These are phyloP conservation scores for Pissodes strobi DNA, from an alignment of 1,140 invertebrate genomes.

Conservation along the genomic window DNA sequence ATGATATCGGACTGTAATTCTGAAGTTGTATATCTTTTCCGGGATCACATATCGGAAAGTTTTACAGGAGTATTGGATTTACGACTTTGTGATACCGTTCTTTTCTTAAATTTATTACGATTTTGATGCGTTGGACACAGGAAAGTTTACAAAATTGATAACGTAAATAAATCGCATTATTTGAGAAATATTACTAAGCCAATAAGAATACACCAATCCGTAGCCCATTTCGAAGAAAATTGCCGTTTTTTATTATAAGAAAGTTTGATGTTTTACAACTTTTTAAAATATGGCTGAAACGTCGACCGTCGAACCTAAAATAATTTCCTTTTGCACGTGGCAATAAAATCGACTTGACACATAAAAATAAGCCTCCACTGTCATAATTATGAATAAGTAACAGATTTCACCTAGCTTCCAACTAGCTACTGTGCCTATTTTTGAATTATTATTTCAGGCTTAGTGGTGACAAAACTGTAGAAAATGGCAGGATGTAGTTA, in stretches of 20 bases:
- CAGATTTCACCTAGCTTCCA: not conserved
- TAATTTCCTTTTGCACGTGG: too few relatives aligned
- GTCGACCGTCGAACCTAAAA: too few relatives aligned
- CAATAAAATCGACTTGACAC: too few relatives aligned
- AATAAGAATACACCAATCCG: not conserved
- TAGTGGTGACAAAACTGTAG: too few relatives aligned
- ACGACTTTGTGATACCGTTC: slow-evolving; percentile 18
- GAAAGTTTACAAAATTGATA: not conserved
- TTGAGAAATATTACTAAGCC: not conserved
- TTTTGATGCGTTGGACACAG: not conserved
- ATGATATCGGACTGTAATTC: slow-evolving; percentile 5
- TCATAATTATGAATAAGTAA: not conserved
- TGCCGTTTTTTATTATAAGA: too few relatives aligned
- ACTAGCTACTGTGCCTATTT: not conserved
- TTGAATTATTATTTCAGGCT: not conserved
- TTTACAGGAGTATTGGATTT: slow-evolving; percentile 25
- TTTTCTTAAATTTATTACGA: slow-evolving; percentile 21
- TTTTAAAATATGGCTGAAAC: too few relatives aligned
- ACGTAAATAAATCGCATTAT: not conserved
- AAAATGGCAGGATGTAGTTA: too few relatives aligned
- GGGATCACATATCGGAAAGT: slow-evolving; percentile 24
- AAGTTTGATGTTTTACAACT: too few relatives aligned
- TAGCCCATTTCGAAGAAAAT: not conserved
- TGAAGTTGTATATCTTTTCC: slow-evolving; percentile 26
- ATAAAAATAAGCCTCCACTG: too few relatives aligned